Base-by-base conservation (phyloP, 2,888 invertebrate species). In the Lasioglossum marginatum region DNA sequence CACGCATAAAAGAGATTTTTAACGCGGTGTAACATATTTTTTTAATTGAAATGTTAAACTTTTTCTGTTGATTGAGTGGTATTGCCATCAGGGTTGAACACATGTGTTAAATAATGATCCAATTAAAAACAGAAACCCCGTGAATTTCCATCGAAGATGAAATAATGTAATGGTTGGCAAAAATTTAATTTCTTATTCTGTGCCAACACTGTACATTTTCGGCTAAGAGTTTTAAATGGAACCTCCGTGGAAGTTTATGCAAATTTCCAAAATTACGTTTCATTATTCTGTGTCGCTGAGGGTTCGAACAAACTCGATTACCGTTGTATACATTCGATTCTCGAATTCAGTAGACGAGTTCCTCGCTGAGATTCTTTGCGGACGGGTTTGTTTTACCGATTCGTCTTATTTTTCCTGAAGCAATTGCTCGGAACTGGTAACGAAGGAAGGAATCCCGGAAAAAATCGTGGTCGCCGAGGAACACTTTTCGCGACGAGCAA, bases 401-500 rank as follows among this genome's bases (percentile, higher is more conserved):
- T 40, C 37, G 40, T n/a, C n/a, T 70, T n/a, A 40, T 70, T 40
- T 14, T 40, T n/a, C 37, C n/a, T 23, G 12, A 68, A 68, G 2
- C n/a, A 37, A 37, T 37, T 10, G 23, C 23, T 37, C 10, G 68
- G 19, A 37, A 1, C 8, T 4, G 37, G 23, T 37, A 10, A 23
- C 48, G n/a, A 48, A 37, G 16, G 23, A 23, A 34, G 68, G 71
- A 52, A 34, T 31, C 73, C 60, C 31, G 6, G 48, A 27, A 27
- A 37, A 68, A 77, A 74, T 75, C 81, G 72, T 60, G 52, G n/a
- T 77, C 60, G 14, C 70, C 43, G 27, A 45, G 40, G 19, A 71
- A 73, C 77, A 86, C 79, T 86, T 90, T 92, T 91, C 91, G 88
- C 90, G 90, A 91, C 91, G 87, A 91, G 93, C 92, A 94, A 94